Percentiles rank a stretch among this genome's conserved stretches.
These are phyloP conservation scores for Cephus rjabovi DNA, from an alignment of 2,888 invertebrate species.

Conservation along the genomic window DNA sequence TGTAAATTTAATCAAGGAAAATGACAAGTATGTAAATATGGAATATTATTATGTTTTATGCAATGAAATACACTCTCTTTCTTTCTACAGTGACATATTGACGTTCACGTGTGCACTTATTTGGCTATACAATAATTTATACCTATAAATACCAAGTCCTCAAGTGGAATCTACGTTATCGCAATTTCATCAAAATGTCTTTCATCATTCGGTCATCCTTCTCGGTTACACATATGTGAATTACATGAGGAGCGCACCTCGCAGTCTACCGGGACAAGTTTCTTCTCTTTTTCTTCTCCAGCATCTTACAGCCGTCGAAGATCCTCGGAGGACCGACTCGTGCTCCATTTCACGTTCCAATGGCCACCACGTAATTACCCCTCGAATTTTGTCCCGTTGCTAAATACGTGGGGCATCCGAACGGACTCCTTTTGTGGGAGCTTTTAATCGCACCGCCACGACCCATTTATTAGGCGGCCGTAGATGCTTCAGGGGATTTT, in stretches of 20 bases:
- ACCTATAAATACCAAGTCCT: neutral
- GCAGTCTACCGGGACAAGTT: neutral
- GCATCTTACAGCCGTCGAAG: neutral
- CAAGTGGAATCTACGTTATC: neutral
- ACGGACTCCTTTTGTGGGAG: neutral
- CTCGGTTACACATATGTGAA: neutral
- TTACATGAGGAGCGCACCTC: neutral
- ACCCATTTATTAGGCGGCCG: neutral
- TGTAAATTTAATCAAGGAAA: too few relatives aligned
- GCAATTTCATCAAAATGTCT: neutral
- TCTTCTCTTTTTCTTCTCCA: neutral
- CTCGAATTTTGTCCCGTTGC: neutral
- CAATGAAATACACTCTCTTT: neutral
- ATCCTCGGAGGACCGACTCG: neutral
- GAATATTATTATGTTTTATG: neutral
- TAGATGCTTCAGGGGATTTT: neutral
- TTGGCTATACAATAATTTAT: neutral
- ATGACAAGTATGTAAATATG: too few relatives aligned
- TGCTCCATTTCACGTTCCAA: neutral
- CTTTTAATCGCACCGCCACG: neutral
- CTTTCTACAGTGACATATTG: slow-evolving; percentile 20
- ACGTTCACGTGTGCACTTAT: slow-evolving; percentile 16
- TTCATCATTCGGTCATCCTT: neutral
- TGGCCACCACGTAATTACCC: neutral
- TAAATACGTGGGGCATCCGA: neutral